Base-by-base conservation (phyloP, 2,113 vertebrate species). In the Eretmochelys imbricata region DNA sequence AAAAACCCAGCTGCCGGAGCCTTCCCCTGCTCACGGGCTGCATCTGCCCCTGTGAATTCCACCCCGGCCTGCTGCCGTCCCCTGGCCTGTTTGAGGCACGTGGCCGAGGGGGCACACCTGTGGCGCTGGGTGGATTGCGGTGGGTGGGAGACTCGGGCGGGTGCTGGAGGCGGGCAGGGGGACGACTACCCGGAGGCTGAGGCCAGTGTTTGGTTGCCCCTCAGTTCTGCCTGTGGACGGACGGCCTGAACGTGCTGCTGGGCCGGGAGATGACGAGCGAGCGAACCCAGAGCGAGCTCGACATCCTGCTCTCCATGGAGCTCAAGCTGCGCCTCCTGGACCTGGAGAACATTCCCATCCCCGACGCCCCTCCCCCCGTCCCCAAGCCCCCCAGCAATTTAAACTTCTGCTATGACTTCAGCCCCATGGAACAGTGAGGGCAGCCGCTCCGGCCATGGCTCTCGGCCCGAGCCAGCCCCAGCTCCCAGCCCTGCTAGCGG, bases 391-490 rank as follows among this genome's bases (percentile, higher is more conserved):
- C 99, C n/a, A 99, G 99, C 98, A 99, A 99, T 97, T 99, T 98
- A 97, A 99, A 99, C 97, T 99, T 99, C 98, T 99, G 99, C 98
- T 99, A 99, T 3, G 99, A 99, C 97, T 99, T 99, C 95, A 99
- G 98, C 95, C 99, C 99, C 3, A 91, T 98, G 2, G 99, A 99
- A 89, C 98, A 99, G 90, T 99, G 95, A 98, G 54, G n/a, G 89
- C 82, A 80, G 89, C 38, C 53, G 11, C 54, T 35, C 51, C 9
- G 0, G 0, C 78, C 31, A 10, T 4, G 2, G 35, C 16, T 49
- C 14, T 17, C 10, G 4, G 49, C 19, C 27, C 8, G 11, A 24
- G 17, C 20, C 42, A 51, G 65, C 85, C 65, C 35, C 35, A 35
- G 65, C 31, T 31, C 59, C 62, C 16, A 16, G 62, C 57, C 27